These are phyloP conservation scores for Eupithecia centaureata DNA, from an alignment of 2,888 invertebrate species.

Conservation along the genomic window DNA sequence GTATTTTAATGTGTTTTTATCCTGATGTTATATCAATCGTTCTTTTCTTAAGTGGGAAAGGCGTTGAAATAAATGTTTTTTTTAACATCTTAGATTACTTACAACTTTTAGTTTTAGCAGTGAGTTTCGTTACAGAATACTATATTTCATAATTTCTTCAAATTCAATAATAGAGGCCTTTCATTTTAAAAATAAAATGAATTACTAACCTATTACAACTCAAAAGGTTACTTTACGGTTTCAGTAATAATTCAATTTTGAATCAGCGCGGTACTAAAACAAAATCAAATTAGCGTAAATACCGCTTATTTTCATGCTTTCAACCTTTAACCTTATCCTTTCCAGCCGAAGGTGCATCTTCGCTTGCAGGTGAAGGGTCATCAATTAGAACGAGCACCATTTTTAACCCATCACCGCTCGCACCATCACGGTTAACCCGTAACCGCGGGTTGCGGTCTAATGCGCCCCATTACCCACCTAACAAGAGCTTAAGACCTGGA, in stretches of 20 bases:
- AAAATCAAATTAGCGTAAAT: background rate
- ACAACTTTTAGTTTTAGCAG: too few species aligned
- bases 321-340: background rate
- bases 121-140: too few species aligned
- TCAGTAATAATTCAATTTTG: background rate
- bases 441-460: slow-evolving; percentile 51
- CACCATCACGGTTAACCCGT: slow-evolving; percentile 55
- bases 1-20: too few species aligned
- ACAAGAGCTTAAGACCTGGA: slow-evolving; percentile 18
- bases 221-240: background rate
- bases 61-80: too few species aligned
- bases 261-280: slow-evolving; percentile 2
- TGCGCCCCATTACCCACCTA: slow-evolving; percentile 41
- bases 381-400: slow-evolving; percentile 66
- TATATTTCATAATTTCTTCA: too few species aligned
- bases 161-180: background rate
- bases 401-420: slow-evolving; percentile 59
- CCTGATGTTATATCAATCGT: too few species aligned
- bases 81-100: too few species aligned
- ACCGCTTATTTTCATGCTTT: background rate
- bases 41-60: too few species aligned
- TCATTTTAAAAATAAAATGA: background rate
- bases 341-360: slow-evolving; percentile 2
- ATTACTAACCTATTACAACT: background rate
- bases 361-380: slow-evolving; percentile 54